Evolutionary conservation across 2,797 vertebrate genomes (phyloP).

Genomic region (Coranthus polyacanthus): DNA sequence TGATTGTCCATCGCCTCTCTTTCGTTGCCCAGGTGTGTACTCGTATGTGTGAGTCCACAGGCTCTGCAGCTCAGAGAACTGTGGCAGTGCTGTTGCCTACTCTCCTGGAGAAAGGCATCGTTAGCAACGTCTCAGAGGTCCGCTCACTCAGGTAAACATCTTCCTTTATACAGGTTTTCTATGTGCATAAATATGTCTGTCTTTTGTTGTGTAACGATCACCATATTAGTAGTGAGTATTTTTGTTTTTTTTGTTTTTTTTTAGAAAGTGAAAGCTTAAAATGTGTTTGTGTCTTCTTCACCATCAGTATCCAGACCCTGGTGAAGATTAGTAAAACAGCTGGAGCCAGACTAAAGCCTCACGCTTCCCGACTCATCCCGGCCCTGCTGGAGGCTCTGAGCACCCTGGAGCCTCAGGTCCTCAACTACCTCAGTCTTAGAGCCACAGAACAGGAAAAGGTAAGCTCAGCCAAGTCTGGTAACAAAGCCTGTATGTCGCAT

Average conservation of each 20-base stretch:
- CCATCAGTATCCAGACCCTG: conserved; percentile 93
- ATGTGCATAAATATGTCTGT: background rate
- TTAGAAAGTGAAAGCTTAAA: background rate
- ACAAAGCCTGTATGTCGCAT: background rate
- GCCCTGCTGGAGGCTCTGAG: conserved; percentile 95
- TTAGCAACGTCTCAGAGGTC: conserved; percentile 95
- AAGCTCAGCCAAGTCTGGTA: conserved; percentile 1
- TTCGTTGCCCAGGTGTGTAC: conserved; percentile 90
- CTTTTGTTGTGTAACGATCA: background rate
- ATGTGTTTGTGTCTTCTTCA: background rate
- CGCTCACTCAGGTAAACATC: conserved; percentile 91
- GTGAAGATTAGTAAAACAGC: conserved; percentile 99
- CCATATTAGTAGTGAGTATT: too few relatives aligned
- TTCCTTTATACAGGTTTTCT: background rate
- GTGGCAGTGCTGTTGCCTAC: conserved; percentile 92
- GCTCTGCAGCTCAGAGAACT: conserved; percentile 90
- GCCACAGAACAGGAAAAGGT: conserved; percentile 99
- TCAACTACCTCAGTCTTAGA: conserved; percentile 97
- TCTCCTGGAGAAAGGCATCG: conserved; percentile 95
- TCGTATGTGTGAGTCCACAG: conserved; percentile 95
- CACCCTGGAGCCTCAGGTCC: conserved; percentile 95
- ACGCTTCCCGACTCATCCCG: conserved; percentile 93
- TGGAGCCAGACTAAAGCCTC: conserved; percentile 93
- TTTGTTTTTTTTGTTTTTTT: background rate
- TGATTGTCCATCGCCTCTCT: conserved; percentile 4